A percentile compares a stretch with the other conserved stretches of the same genome.
These are phyloP conservation scores for Cephalopholis sonnerati DNA, from an alignment of 2,113 vertebrate species.

Conservation along the genomic window DNA sequence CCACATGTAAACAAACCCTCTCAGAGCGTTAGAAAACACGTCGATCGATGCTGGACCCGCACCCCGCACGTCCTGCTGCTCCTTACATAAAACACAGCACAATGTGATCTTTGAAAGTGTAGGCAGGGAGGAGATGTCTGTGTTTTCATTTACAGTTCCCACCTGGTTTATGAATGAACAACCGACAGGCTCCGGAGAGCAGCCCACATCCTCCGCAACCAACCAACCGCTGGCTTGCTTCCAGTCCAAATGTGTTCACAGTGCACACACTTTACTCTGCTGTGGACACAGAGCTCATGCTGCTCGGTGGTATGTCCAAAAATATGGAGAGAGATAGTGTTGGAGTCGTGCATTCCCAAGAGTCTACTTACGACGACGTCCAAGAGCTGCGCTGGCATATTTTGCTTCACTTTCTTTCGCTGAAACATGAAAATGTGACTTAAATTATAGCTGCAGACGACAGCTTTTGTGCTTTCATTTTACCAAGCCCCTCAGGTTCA, in stretches of 20 bases:
- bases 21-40: constrained; percentile 19
- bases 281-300: constrained; percentile 52
- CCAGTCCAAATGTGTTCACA: constrained; percentile 78
- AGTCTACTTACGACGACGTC: constrained; percentile 39
- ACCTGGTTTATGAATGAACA: constrained; percentile 83
- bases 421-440: constrained; percentile 44
- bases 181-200: constrained; percentile 74
- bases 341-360: constrained; percentile 30
- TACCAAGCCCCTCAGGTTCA: constrained; percentile 11
- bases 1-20: background rate
- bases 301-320: constrained; percentile 40
- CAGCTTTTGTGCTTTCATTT: constrained; percentile 36
- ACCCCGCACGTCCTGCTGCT: constrained; percentile 13
- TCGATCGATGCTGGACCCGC: constrained; percentile 2
- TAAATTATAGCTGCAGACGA: constrained; percentile 10
- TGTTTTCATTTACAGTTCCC: constrained; percentile 80
- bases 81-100: constrained; percentile 57
- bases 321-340: constrained; percentile 38
- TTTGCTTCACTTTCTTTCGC: constrained; percentile 37
- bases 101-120: constrained; percentile 74
- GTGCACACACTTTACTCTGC: constrained; percentile 59
- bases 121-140: constrained; percentile 68
- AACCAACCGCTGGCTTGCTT: constrained; percentile 74
- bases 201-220: constrained; percentile 80
- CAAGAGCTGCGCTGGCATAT: constrained; percentile 41